phyloP scores from a whole-genome alignment of 2,797 vertebrate genomes.

The Falco concolor region DNA sequence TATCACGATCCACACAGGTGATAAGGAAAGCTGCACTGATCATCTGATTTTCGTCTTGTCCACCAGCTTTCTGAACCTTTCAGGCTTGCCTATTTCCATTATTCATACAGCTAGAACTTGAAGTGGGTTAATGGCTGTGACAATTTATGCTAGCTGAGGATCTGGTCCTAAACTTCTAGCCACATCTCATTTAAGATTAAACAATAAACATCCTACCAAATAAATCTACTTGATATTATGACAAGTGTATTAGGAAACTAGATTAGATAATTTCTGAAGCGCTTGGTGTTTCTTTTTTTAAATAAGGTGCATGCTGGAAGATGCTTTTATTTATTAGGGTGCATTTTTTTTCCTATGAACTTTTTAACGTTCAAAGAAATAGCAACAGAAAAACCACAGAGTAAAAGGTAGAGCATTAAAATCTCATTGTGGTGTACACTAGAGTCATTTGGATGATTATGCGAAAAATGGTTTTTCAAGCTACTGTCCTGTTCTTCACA shows the following conservation, averaged over 20 bases:
- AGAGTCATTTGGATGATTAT: background rate
- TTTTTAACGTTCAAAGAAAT: background rate
- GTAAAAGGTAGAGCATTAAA: background rate
- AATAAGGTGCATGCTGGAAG: background rate
- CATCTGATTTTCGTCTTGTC: background rate
- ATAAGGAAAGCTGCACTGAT: background rate
- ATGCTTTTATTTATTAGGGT: background rate
- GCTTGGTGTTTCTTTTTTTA: background rate
- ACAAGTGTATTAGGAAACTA: background rate
- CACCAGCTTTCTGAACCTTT: background rate
- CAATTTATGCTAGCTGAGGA: background rate
- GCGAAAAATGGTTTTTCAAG: background rate
- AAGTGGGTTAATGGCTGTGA: background rate
- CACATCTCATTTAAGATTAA: background rate
- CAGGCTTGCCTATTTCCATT: background rate
- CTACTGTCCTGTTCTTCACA: conserved; percentile 7
- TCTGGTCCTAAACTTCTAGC: background rate
- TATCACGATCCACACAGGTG: background rate
- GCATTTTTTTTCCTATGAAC: background rate
- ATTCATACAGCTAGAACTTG: background rate
- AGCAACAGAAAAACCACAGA: background rate
- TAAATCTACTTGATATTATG: background rate
- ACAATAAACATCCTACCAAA: background rate
- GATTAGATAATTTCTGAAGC: background rate
- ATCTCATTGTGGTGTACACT: background rate